Base-by-base conservation (phyloP, 1,140 invertebrate species). In the Leptopilina clavipes region DNA sequence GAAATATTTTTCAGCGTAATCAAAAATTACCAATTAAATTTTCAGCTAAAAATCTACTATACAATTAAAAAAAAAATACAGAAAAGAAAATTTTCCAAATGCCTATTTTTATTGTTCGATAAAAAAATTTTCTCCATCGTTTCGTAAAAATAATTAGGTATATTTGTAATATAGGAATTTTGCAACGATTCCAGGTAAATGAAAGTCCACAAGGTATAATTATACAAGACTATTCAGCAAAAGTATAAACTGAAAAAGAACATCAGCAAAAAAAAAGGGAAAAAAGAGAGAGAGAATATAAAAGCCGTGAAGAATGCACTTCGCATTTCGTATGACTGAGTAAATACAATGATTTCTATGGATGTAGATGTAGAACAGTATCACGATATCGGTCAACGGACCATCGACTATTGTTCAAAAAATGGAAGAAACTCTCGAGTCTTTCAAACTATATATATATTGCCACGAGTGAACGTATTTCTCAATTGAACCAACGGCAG, bases 401-500 rank as follows among this genome's bases (percentile, higher is more conserved):
- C 54, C 59, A 65, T 65, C 59, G 25, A 65, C 59, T 31, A 65
- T 65, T 65, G 59, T 65, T 25, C 37, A 40, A 65, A 22, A n/a
- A 31, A 31, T 31, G 59, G 59, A 22, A 31, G 59, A 65, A 65
- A 65, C 59, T 65, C 25, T 65, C 59, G 59, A 65, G 59, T 65
- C 59, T 65, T 65, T 65, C 59, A 22, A 31, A 31, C 25, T 65
- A 31, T 40, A 40, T 31, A 31, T 1, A 31, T 5, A 31, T n/a
- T n/a, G 56, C 14, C 25, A 22, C 14, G n/a, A 3, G 14, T n/a
- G 59, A 54, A 18, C 25, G 19, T 25, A 19, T 25, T 22, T 31
- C 22, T n/a, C 22, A 65, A 65, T 25, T 65, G 56, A 65, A 31
- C 22, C 56, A 25, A 25, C 25, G 25, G 25, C 5, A 31, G 25